Conservation (phyloP, 2,113 vertebrate species). For the Mystacornis crossleyi region DNA sequence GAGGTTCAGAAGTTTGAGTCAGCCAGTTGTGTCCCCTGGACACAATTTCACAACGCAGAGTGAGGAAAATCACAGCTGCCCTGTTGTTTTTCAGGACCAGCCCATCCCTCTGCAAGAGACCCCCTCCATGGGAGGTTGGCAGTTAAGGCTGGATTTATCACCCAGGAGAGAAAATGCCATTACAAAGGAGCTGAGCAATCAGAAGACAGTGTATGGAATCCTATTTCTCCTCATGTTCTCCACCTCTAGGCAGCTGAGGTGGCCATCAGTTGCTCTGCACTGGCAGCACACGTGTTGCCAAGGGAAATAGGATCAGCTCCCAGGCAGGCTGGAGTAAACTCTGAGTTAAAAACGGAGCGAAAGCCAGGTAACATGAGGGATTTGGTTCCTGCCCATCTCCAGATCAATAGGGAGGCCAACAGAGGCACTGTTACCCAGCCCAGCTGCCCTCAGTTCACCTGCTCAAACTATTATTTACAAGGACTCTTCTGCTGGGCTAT, state of each 20-base stretch:
- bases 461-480: not conserved
- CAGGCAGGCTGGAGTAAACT: not conserved
- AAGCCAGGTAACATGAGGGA: accelerated
- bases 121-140: accelerated
- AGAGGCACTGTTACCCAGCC: not conserved
- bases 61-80: not conserved
- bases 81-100: not conserved
- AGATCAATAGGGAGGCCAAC: not conserved
- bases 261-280: not conserved
- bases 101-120: not conserved
- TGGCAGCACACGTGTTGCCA: accelerated
- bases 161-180: not conserved
- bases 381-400: not conserved
- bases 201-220: not conserved
- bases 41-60: accelerated
- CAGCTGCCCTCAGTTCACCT: not conserved
- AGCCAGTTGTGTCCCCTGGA: not conserved
- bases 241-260: not conserved
- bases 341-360: accelerated
- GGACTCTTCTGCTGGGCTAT: not conserved
- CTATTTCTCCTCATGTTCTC: not conserved
- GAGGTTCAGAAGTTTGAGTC: not conserved
- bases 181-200: not conserved
- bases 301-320: not conserved
- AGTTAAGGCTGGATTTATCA: not conserved